A percentile compares a stretch with the other conserved stretches of the same genome.
Conservation (phyloP, 2,888 invertebrate species). For the Cyaniris semiargus region DNA sequence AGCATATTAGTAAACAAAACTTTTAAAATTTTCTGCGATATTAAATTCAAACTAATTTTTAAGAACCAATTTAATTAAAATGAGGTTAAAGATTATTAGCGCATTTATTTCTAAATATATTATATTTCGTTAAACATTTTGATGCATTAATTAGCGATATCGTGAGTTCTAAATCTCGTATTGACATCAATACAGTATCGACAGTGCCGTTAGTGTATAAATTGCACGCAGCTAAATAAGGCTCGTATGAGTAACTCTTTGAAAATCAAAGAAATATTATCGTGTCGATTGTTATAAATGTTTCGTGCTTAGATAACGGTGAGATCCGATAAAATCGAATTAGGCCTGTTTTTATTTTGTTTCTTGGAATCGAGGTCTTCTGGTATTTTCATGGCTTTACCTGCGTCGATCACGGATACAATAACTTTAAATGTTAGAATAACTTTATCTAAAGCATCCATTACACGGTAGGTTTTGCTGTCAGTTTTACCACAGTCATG, state of each 20-base stretch:
- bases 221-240: constrained; percentile 6
- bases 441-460: too few species aligned
- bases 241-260: constrained; percentile 17
- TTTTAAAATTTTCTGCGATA: not conserved
- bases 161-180: constrained; percentile 21
- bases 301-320: constrained; percentile 2
- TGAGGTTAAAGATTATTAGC: not conserved
- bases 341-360: not conserved
- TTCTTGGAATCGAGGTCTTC: not conserved
- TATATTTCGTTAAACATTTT: not conserved
- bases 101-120: not conserved
- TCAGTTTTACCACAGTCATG: too few species aligned
- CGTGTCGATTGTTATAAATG: constrained; percentile 17
- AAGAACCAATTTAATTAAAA: not conserved
- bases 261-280: constrained; percentile 18
- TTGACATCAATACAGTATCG: constrained; percentile 37
- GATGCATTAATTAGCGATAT: constrained; percentile 11
- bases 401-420: not conserved
- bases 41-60: not conserved
- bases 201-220: constrained; percentile 36
- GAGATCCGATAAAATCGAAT: not conserved
- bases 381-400: not conserved
- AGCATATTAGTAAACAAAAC: not conserved
- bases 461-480: too few species aligned
- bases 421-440: not conserved